Percentiles rank a stretch among this genome's conserved stretches.
These are phyloP conservation scores for Noctua fimbriata DNA, from an alignment of 2,888 invertebrate genomes.

Conservation along the genomic window DNA sequence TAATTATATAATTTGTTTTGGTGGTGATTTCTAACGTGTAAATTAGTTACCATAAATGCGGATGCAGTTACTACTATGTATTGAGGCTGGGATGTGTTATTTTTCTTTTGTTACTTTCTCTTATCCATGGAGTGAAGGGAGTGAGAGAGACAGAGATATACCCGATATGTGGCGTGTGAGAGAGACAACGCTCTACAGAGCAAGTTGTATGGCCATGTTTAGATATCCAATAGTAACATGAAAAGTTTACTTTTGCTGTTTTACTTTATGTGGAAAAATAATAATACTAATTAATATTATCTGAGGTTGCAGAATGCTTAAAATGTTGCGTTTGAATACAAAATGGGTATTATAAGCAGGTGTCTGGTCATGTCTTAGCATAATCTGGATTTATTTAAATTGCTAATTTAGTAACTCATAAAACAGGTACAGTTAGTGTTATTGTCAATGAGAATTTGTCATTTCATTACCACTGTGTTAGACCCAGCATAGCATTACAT, in stretches of 20 bases:
- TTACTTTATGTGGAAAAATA: conserved; percentile 67
- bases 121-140: conserved; percentile 89
- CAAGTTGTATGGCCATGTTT: conserved; percentile 76
- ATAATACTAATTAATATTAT: not conserved
- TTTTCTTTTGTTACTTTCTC: conserved; percentile 90
- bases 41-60: conserved; percentile 68
- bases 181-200: conserved; percentile 82
- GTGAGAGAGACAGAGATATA: conserved; percentile 80
- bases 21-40: conserved; percentile 55
- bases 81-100: conserved; percentile 85
- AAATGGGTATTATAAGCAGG: conserved; percentile 2
- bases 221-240: conserved; percentile 72
- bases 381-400: conserved; percentile 62
- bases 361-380: conserved; percentile 39
- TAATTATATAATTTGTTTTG: conserved; percentile 58
- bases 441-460: conserved; percentile 47
- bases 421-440: conserved; percentile 55
- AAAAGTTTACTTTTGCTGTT: conserved; percentile 77
- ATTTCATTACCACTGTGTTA: conserved; percentile 48
- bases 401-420: conserved; percentile 53
- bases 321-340: conserved; percentile 14
- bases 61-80: conserved; percentile 75
- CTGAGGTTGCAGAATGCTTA: conserved; percentile 1
- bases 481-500: not conserved
- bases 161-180: conserved; percentile 69